Evolutionary conservation across 2,797 vertebrate species (phyloP), one percentile per base, ranked within the genome.

Genomic region (Schizothorax lantsangensis): DNA sequence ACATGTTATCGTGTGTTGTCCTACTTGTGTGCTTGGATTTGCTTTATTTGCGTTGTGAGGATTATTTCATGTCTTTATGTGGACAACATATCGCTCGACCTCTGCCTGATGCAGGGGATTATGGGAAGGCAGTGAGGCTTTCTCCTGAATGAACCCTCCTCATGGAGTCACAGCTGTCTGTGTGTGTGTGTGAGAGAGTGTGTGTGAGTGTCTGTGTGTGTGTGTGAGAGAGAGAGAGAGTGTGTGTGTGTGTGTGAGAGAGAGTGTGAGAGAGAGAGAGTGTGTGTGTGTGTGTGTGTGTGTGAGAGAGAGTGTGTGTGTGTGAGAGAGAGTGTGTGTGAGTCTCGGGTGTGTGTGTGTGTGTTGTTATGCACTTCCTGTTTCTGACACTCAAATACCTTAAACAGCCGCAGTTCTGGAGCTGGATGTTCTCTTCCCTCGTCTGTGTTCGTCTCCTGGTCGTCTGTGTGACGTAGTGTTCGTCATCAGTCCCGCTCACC

Each of bases 71-170:
- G 54, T 62, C 23, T 17, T 26, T 54, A 38, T 79, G 19, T 38
- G 74, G 1, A 23, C 5, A 11, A 11, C 19, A 47, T 43, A 62
- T 38, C 15, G 14, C 36, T 52, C 11, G 12, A 43, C 52, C 52
- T 40, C 69, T 33, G 66, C 47, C 79, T 52, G 49, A 57, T 57
- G 36, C 47, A 82, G 12, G 47, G 79, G 47, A 82, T 82, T 72
- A 82, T 83, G 69, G 52, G 69, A 43, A 73, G 69, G 40, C 59
- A 54, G 33, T 75, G 47, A 30, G n/a, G n/a, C 19, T 52, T 78
- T 77, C 30, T 54, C 23, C 12, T 40, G 78, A n/a, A 26, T 52
- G 45, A 66, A 66, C 64, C 30, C 30, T 66, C 15, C 64, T 66
- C 64, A 33, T 66, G 30, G 64, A 66, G 30, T 77, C 74, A 57